A percentile compares a stretch with the other conserved stretches of the same genome.
Conservation (phyloP, 2,888 invertebrate genomes). For the Nephrotoma flavescens region DNA sequence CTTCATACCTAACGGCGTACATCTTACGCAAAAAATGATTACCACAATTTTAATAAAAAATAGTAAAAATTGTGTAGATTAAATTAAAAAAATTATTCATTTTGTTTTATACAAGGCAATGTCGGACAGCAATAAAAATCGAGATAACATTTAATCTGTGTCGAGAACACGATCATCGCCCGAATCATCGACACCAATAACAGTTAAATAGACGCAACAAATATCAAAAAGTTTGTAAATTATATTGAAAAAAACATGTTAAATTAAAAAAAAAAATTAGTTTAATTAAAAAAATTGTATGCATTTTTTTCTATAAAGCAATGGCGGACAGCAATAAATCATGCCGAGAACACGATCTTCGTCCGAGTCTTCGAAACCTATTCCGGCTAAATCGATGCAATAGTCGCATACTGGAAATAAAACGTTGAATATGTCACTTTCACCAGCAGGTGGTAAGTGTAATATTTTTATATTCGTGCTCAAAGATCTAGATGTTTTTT, state of each 20-base stretch:
- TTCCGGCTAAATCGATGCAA: conserved; percentile 40
- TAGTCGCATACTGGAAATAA: conserved; percentile 34
- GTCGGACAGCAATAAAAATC: conserved; percentile 42
- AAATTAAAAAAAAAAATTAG: no score
- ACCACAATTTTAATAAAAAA: no score
- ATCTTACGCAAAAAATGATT: no score
- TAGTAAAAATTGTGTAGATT: neutral
- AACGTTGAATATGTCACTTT: conserved; percentile 22
- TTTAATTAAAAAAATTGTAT: neutral
- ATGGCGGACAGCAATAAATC: conserved; percentile 35
- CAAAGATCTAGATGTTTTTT: neutral
- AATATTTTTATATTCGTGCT: neutral
- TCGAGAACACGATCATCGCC: no score
- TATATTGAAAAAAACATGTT: no score
- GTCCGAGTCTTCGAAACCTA: conserved; percentile 56
- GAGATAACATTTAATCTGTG: no score
- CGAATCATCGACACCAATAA: no score
- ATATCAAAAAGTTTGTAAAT: no score
- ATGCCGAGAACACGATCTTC: conserved; percentile 47
- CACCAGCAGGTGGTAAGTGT: conserved; percentile 33
- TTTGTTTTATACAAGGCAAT: conserved; percentile 40
- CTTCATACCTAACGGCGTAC: neutral
- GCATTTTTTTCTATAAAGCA: conserved; percentile 35
- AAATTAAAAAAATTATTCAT: neutral
- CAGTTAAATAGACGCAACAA: conserved; percentile 22